Evolutionary conservation across 2,888 invertebrate genomes (phyloP).

Genomic region (Epistrophe eligans): DNA sequence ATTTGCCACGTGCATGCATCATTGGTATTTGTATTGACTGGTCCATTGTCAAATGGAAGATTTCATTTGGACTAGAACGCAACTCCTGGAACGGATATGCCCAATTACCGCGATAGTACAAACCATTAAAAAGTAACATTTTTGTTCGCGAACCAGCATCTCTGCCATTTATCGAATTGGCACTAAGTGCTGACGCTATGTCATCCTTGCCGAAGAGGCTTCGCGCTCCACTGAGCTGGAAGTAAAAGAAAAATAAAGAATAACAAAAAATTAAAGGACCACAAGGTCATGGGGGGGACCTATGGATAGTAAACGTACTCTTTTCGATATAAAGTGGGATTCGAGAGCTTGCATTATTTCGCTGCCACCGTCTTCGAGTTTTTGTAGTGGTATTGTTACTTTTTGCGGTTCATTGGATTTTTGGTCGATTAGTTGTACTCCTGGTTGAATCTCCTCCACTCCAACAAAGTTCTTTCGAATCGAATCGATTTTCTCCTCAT

Average conservation of each 20-base stretch:
- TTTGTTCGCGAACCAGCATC: conserved; percentile 83
- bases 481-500: conserved; percentile 85
- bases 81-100: conserved; percentile 86
- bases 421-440: conserved; percentile 70
- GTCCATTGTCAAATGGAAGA: conserved; percentile 87
- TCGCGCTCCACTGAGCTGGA: conserved; percentile 82
- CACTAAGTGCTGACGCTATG: conserved; percentile 86
- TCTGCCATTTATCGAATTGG: conserved; percentile 86
- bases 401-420: conserved; percentile 85
- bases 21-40: conserved; percentile 87
- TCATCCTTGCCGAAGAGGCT: conserved; percentile 85
- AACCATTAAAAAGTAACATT: conserved; percentile 90
- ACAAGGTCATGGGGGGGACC: conserved; percentile 32
- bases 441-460: conserved; percentile 84
- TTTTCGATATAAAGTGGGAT: conserved; percentile 79
- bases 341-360: conserved; percentile 87
- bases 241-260: conserved; percentile 43
- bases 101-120: conserved; percentile 93
- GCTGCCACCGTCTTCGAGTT: conserved; percentile 84
- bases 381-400: conserved; percentile 85
- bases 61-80: conserved; percentile 83
- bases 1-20: conserved; percentile 88
- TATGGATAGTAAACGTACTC: conserved; percentile 78
- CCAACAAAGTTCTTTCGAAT: conserved; percentile 85
- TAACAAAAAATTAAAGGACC: conserved; percentile 23